Evolutionary conservation across 2,797 vertebrate genomes (phyloP).

Genomic region (Lophius americanus): DNA sequence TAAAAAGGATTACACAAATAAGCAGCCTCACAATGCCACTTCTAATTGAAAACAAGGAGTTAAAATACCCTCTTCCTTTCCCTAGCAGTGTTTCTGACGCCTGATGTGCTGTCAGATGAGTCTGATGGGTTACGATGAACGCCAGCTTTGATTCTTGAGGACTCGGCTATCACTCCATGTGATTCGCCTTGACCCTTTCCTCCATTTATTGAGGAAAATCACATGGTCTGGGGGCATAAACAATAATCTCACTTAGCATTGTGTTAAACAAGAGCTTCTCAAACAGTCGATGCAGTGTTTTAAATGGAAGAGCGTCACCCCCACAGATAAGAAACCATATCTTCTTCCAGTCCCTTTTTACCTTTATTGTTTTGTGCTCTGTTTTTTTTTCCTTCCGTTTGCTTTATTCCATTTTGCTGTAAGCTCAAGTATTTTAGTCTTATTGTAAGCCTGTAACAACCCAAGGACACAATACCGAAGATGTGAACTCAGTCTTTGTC

Average conservation of each 20-base stretch:
- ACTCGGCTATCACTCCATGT: constrained; percentile 42
- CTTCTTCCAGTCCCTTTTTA: constrained; percentile 20
- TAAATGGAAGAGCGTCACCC: constrained; percentile 7
- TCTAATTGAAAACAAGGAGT: constrained; percentile 35
- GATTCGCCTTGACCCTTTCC: constrained; percentile 34
- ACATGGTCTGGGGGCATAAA: constrained; percentile 29
- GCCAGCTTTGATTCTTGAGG: constrained; percentile 39
- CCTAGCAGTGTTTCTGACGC: constrained; percentile 34
- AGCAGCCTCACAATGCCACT: constrained; percentile 22
- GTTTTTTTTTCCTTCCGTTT: constrained; percentile 34
- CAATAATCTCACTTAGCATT: constrained; percentile 3
- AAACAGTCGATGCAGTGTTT: constrained; percentile 17
- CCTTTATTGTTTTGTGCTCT: constrained; percentile 17
- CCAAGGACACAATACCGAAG: constrained; percentile 53
- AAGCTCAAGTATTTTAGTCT: constrained; percentile 18
- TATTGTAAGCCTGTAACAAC: constrained; percentile 42
- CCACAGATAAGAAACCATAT: constrained; percentile 20
- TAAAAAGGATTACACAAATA: constrained; percentile 48
- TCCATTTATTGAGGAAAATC: constrained; percentile 7
- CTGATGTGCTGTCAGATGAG: constrained; percentile 46
- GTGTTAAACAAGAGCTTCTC: background rate
- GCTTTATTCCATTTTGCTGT: constrained; percentile 30
- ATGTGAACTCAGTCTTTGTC: constrained; percentile 57
- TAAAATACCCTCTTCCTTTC: constrained; percentile 23
- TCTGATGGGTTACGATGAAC: constrained; percentile 49